phyloP scores from a whole-genome alignment of 1,140 invertebrate genomes.

The Paralvinella palmiformis region DNA sequence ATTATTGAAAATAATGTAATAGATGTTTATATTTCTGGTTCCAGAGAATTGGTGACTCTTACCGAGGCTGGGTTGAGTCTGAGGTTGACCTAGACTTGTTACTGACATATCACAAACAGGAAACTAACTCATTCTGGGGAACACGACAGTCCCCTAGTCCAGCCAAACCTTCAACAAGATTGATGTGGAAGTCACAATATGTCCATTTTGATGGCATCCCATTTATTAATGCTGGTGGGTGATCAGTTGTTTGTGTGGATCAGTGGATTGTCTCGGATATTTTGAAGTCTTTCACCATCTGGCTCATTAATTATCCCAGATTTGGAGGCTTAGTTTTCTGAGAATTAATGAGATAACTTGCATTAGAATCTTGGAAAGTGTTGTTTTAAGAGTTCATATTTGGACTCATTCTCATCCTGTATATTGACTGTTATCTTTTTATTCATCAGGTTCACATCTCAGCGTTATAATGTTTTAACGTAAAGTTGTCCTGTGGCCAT shows the following conservation, averaged over 20 bases:
- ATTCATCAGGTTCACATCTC: too few species aligned
- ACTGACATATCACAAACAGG: constrained; percentile 48
- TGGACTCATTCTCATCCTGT: too few species aligned
- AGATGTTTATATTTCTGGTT: not conserved
- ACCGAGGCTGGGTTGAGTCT: constrained; percentile 47
- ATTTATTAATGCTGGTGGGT: constrained; percentile 47
- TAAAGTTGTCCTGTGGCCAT: too few species aligned
- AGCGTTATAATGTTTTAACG: too few species aligned
- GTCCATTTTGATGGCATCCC: constrained; percentile 51
- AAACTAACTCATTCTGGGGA: constrained; percentile 50
- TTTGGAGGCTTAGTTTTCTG: too few species aligned
- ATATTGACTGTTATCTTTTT: too few species aligned
- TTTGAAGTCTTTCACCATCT: not conserved
- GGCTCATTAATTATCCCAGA: too few species aligned
- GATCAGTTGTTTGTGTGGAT: not conserved
- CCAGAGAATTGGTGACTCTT: constrained; percentile 50
- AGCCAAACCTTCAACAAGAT: constrained; percentile 42
- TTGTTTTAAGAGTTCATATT: too few species aligned
- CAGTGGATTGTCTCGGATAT: constrained; percentile 13
- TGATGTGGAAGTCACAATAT: constrained; percentile 53
- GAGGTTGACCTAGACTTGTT: constrained; percentile 46
- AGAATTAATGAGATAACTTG: too few species aligned
- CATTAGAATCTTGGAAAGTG: too few species aligned
- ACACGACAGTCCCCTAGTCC: constrained; percentile 47
- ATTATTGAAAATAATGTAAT: not conserved